Conservation (phyloP, 1,140 invertebrate species). For the Manduca sexta region DNA sequence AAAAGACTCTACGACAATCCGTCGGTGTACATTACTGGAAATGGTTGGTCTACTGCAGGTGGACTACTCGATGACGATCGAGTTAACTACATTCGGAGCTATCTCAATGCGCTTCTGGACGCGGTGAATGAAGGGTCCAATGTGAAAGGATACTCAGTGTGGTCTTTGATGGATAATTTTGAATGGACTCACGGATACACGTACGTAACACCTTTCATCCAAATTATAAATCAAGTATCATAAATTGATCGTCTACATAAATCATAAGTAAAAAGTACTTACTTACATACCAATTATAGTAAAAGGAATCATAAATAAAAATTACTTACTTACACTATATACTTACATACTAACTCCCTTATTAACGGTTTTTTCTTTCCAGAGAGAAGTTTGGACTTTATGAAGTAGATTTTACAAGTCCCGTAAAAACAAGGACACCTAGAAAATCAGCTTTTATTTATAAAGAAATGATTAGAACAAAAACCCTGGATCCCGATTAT, state of each 20-base stretch:
- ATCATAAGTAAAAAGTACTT: no score
- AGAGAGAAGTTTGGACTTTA: slow-evolving; percentile 83
- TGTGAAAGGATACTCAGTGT: slow-evolving; percentile 79
- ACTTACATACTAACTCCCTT: no score
- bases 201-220: no score
- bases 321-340: no score
- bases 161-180: slow-evolving; percentile 84
- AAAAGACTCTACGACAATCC: slow-evolving; percentile 23
- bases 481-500: slow-evolving; percentile 57
- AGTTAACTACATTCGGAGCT: slow-evolving; percentile 68
- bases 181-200: slow-evolving; percentile 79
- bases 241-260: no score
- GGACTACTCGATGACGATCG: slow-evolving; percentile 72
- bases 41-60: slow-evolving; percentile 55
- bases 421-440: slow-evolving; percentile 75
- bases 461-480: slow-evolving; percentile 72
- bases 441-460: slow-evolving; percentile 79
- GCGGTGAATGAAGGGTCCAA: slow-evolving; percentile 80
- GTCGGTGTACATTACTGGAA: slow-evolving; percentile 23
- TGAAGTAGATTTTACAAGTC: slow-evolving; percentile 80
- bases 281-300: no score
- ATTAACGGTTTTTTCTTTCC: slow-evolving; percentile 7
- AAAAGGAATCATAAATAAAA: no score
- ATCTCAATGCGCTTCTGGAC: slow-evolving; percentile 79
- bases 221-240: no score